Evolutionary conservation across 2,888 invertebrate species (phyloP).

Genomic region (Bellardia bayeri): DNA sequence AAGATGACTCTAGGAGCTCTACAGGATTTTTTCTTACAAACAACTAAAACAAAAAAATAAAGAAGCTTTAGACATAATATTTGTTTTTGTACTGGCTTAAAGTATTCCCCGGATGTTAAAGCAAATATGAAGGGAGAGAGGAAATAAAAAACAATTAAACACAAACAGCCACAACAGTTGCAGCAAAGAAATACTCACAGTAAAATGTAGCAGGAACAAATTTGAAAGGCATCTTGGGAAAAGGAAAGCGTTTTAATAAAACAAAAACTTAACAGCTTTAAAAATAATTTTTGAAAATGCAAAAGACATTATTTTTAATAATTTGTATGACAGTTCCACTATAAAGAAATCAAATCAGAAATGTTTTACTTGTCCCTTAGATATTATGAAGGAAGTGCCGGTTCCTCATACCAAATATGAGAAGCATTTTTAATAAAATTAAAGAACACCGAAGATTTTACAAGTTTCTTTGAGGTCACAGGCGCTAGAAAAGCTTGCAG

Average conservation of each 20-base stretch:
- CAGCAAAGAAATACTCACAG: neutral
- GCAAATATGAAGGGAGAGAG: neutral
- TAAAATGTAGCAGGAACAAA: neutral
- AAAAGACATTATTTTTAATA: neutral
- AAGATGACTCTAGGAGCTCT: slow-evolving; percentile 1
- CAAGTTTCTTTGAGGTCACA: no score
- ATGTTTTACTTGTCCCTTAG: no score
- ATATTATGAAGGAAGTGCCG: no score
- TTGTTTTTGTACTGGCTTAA: neutral
- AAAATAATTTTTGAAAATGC: neutral
- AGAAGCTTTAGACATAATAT: neutral
- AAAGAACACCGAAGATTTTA: no score
- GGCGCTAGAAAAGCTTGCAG: no score
- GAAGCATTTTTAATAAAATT: no score
- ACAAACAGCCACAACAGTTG: neutral
- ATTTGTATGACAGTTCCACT: neutral
- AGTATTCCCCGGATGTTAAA: neutral
- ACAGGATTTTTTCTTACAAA: slow-evolving; percentile 13
- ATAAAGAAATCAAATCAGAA: no score
- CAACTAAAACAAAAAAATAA: neutral
- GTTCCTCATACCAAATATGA: no score
- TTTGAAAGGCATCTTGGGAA: neutral
- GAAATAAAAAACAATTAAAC: neutral
- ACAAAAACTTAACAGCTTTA: neutral
- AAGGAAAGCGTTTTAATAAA: neutral